phyloP scores from a whole-genome alignment of 2,113 vertebrate species.

The Psittacula cyanocephala region DNA sequence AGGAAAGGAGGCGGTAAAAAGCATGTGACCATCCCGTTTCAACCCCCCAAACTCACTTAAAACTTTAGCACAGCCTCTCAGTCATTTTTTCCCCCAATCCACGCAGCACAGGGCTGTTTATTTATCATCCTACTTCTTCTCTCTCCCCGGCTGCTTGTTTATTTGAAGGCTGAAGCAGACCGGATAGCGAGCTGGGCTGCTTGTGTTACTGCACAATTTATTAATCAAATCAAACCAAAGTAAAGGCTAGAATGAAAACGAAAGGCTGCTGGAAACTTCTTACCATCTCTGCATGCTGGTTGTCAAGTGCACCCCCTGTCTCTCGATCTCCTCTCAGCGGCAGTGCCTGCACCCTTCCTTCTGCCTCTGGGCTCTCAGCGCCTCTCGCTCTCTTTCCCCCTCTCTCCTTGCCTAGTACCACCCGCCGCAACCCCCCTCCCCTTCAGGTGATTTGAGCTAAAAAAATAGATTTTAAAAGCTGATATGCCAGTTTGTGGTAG shows the following conservation, averaged over 20 bases:
- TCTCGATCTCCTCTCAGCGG: slow-evolving; percentile 78
- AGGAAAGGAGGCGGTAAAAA: background rate
- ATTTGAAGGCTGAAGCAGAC: slow-evolving; percentile 33
- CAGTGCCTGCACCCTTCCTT: slow-evolving; percentile 71
- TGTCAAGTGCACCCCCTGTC: slow-evolving; percentile 80
- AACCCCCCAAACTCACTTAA: background rate
- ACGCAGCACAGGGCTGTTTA: background rate
- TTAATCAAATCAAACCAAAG: slow-evolving; percentile 15
- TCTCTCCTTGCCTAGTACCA: background rate
- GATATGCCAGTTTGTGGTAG: background rate
- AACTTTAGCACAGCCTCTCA: slow-evolving; percentile 44
- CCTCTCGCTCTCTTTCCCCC: background rate
- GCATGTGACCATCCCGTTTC: background rate
- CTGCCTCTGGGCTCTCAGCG: slow-evolving; percentile 47
- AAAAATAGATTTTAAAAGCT: background rate
- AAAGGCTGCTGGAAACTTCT: slow-evolving; percentile 79
- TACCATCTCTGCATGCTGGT: slow-evolving; percentile 84
- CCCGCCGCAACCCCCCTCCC: background rate
- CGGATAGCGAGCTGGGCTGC: slow-evolving; percentile 33
- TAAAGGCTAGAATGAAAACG: slow-evolving; percentile 58
- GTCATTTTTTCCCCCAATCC: background rate
- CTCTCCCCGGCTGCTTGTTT: slow-evolving; percentile 8
- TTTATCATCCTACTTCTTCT: slow-evolving; percentile 4
- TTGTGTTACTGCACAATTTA: slow-evolving; percentile 47
- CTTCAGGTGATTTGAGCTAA: background rate